Percentiles rank a stretch among this genome's conserved stretches.
phyloP scores from a whole-genome alignment of 2,888 invertebrate species.

The Auanema freiburgensis region DNA sequence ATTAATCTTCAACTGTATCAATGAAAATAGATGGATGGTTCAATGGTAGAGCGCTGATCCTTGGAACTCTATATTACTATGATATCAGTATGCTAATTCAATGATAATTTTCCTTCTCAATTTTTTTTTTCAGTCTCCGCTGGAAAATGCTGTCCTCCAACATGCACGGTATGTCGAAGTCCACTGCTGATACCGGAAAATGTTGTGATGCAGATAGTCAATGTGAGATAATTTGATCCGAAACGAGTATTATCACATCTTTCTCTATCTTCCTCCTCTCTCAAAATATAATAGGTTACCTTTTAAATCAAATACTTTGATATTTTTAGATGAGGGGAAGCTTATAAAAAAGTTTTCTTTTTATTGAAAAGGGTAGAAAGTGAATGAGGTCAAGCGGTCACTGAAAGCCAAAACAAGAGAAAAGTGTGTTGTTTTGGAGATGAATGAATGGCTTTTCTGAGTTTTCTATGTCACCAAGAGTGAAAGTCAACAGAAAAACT shows the following conservation, averaged over 20 bases:
- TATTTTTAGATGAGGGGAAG: no score
- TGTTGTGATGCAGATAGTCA: conserved; percentile 32
- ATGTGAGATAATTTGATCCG: conserved; percentile 30
- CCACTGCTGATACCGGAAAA: conserved; percentile 36
- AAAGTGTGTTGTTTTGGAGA: no score
- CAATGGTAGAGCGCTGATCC: conserved; percentile 84
- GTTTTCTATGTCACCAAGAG: no score
- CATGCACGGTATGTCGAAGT: conserved; percentile 32
- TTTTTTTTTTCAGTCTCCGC: conserved; percentile 78
- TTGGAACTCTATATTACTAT: conserved; percentile 97
- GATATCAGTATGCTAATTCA: conserved; percentile 78
- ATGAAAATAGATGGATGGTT: conserved; percentile 83
- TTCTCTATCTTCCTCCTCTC: conserved; percentile 1
- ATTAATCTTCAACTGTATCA: no score
- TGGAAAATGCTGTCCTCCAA: conserved; percentile 71
- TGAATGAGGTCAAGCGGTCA: no score
- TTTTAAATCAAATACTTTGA: no score
- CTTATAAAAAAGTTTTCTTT: no score
- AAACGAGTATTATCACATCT: not conserved
- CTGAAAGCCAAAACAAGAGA: no score
- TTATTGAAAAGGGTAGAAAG: no score
- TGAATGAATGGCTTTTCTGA: no score
- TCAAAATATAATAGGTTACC: not conserved
- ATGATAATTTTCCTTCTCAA: conserved; percentile 3
- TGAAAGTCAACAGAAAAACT: no score